These are phyloP conservation scores for Myopa testacea DNA, from an alignment of 2,888 invertebrate species.

Conservation along the genomic window DNA sequence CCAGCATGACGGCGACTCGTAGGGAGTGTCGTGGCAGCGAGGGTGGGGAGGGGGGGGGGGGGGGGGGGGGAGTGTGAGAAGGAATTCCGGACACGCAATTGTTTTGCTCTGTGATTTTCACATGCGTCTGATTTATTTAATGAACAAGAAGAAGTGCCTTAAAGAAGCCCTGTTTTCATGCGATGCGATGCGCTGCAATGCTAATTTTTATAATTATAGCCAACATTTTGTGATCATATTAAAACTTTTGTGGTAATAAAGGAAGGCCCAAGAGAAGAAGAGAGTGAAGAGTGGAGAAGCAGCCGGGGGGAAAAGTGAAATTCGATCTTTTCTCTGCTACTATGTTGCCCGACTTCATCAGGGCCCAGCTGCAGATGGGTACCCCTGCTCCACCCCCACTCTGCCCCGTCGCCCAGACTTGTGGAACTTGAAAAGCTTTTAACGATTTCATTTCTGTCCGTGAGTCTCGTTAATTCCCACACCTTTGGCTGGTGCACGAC, in stretches of 20 bases:
- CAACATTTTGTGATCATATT: constrained; percentile 26
- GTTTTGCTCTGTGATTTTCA: constrained; percentile 32
- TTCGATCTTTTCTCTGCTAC: not conserved
- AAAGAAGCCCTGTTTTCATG: not conserved
- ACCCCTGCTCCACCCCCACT: too few relatives aligned
- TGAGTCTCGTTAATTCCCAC: not conserved
- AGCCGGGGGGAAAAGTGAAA: not conserved
- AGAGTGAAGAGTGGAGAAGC: too few relatives aligned
- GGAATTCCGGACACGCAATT: constrained; percentile 10
- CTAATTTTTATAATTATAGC: constrained; percentile 12
- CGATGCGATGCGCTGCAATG: not conserved
- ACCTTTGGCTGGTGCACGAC: not conserved
- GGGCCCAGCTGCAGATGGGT: not conserved
- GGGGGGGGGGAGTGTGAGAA: constrained; percentile 7
- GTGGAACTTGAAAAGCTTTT: not conserved
- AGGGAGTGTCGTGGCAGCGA: not conserved
- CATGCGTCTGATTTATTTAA: constrained; percentile 21
- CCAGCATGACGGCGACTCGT: not conserved
- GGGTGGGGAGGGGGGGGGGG: not conserved
- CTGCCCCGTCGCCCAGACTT: too few relatives aligned
- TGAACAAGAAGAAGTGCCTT: constrained; percentile 10
- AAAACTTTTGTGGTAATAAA: not conserved
- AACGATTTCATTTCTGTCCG: not conserved
- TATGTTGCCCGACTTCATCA: not conserved
- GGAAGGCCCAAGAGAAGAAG: too few relatives aligned